Evolutionary conservation across 2,113 vertebrate genomes (phyloP).

Genomic region (Clarias batrachus): DNA sequence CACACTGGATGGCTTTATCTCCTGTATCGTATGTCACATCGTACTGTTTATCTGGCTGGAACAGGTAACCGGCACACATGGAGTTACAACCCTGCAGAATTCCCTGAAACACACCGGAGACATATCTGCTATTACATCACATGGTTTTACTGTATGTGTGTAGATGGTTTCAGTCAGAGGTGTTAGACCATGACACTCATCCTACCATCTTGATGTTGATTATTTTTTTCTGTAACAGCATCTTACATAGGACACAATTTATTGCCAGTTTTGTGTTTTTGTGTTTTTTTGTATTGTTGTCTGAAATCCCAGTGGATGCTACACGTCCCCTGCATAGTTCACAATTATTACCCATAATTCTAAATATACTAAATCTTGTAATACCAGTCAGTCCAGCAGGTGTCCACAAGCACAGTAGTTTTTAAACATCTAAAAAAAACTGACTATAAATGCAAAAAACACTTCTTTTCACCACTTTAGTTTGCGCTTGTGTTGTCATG

Average conservation of each 20-base stretch:
- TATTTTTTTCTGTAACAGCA: background rate
- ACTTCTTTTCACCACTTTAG: background rate
- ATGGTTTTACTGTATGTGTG: background rate
- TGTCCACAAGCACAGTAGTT: background rate
- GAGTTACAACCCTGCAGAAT: constrained; percentile 95
- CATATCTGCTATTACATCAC: background rate
- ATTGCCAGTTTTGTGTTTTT: too few relatives aligned
- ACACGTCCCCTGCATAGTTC: background rate
- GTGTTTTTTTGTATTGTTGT: background rate
- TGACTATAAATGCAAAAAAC: background rate
- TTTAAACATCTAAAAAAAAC: background rate
- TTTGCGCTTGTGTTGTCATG: constrained; percentile 4
- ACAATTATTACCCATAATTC: background rate
- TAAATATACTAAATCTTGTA: too few relatives aligned
- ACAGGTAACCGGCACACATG: constrained; percentile 97
- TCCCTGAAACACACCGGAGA: constrained; percentile 72
- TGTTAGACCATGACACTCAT: background rate
- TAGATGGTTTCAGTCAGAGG: background rate
- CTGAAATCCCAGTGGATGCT: background rate
- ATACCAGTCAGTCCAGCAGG: background rate
- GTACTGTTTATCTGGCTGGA: constrained; percentile 98
- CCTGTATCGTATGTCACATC: constrained; percentile 95
- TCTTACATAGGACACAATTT: background rate
- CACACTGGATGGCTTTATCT: constrained; percentile 97
- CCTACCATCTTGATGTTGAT: too few relatives aligned